A percentile compares a stretch with the other conserved stretches of the same genome.
phyloP scores from a whole-genome alignment of 2,113 vertebrate genomes.

The Tetrax tetrax region DNA sequence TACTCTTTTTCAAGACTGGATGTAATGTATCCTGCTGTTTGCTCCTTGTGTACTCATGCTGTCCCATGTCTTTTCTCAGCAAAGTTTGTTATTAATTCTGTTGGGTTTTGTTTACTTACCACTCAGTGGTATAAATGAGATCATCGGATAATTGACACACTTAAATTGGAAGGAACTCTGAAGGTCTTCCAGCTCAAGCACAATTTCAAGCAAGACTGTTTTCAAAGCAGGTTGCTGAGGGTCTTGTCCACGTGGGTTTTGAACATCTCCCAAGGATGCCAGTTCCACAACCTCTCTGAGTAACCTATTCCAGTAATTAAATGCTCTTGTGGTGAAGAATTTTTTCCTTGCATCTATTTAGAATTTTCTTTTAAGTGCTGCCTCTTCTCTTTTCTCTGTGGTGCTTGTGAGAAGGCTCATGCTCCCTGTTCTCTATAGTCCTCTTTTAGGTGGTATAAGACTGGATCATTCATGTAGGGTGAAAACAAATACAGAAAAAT shows the following conservation, averaged over 20 bases:
- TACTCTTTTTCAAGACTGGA: not conserved
- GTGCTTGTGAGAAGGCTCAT: not conserved
- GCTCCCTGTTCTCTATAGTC: not conserved
- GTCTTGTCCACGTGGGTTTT: not conserved
- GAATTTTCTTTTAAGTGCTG: not conserved
- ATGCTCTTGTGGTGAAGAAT: not conserved
- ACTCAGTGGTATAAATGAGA: not conserved
- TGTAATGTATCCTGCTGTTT: not conserved
- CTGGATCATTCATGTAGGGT: not conserved
- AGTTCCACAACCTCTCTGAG: accelerated
- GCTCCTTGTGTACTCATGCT: not conserved
- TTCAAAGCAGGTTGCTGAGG: not conserved
- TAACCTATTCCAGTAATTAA: not conserved
- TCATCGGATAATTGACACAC: not conserved
- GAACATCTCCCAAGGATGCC: not conserved
- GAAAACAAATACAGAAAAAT: not conserved
- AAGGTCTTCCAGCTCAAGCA: not conserved
- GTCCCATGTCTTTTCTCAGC: not conserved
- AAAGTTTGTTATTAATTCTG: not conserved
- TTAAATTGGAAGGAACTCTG: not conserved
- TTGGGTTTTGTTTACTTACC: not conserved
- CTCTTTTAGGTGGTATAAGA: not conserved
- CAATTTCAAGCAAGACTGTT: not conserved
- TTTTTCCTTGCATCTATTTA: not conserved
- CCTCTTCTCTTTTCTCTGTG: not conserved